Base-by-base conservation (phyloP, 2,888 invertebrate genomes). In the Hypolimnas misippus region DNA sequence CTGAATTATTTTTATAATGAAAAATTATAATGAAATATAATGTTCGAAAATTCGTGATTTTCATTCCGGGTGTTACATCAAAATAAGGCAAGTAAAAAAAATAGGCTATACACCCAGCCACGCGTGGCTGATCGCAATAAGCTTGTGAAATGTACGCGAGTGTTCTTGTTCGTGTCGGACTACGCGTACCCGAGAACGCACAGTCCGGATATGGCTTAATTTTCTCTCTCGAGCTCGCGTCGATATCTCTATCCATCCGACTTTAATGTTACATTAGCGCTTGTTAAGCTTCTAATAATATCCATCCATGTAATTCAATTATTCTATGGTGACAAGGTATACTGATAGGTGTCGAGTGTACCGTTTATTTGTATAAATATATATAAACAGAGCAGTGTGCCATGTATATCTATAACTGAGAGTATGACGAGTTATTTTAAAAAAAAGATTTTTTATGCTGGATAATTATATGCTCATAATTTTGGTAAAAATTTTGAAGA, bases 271-370 rank as follows among this genome's bases (percentile, higher is more conserved):
- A 66, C 59, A 55, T 79, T 84, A 86, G 80, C 83, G 89, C 89
- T 89, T 89, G 71, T 80, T 87, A 89, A 90, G 89, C 89, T 91
- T 88, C 82, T 78, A 82, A 89, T 83, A 82, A 83, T 87, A 87
- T 92, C 92, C 91, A 91, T 91, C 91, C 91, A 91, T 87, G 81
- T 84, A 87, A 89, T 87, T 90, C 91, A 91, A 92, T 92, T 92
- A 91, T 86, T 86, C 86, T 88, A 89, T 90, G 89, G 89, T 86
- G 86, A 91, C 90, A 91, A 90, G 89, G 92, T 90, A 88, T 87
- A 84, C 84, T 82, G 87, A 78, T 87, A 87, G 82, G 83, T 86
- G 79, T 78, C 84, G 82, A 82, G 78, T 87, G 84, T 87, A 66
- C 68, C 64, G 51, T 64, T 63, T 61, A 57, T 82, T 77, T 84